Conservation (phyloP, 2,797 vertebrate genomes). For the Lepilemur septentrionalis region DNA sequence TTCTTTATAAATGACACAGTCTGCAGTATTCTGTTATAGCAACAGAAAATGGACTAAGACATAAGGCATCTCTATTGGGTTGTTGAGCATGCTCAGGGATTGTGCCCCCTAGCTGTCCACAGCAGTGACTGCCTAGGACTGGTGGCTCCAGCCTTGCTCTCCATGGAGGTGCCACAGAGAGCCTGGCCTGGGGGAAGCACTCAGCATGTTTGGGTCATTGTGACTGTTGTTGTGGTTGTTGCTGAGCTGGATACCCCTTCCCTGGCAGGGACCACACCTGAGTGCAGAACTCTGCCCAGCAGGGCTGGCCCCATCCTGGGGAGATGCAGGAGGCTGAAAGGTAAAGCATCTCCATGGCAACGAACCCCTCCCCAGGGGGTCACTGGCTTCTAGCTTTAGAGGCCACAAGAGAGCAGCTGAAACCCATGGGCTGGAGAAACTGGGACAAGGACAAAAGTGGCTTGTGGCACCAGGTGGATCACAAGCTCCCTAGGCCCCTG, state of each 20-base stretch:
- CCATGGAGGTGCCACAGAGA: neutral
- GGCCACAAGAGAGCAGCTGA: neutral
- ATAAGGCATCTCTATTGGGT: fast-evolving
- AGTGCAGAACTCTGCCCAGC: neutral
- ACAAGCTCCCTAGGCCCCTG: constrained; percentile 20
- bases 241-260: neutral
- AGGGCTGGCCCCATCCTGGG: neutral
- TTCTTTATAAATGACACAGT: neutral
- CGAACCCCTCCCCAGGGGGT: neutral
- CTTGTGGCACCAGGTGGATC: neutral
- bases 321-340: neutral
- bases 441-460: neutral
- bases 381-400: neutral
- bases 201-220: neutral
- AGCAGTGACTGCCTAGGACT: neutral
- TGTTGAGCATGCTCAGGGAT: fast-evolving
- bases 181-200: neutral
- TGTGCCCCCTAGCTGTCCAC: neutral
- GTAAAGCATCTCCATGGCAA: constrained; percentile 31
- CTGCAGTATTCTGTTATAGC: neutral
- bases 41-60: neutral
- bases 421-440: constrained; percentile 30
- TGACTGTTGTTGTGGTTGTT: neutral
- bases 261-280: neutral
- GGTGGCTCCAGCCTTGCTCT: neutral